These are phyloP conservation scores for Clinocottus analis DNA, from an alignment of 2,113 vertebrate species.

Conservation along the genomic window DNA sequence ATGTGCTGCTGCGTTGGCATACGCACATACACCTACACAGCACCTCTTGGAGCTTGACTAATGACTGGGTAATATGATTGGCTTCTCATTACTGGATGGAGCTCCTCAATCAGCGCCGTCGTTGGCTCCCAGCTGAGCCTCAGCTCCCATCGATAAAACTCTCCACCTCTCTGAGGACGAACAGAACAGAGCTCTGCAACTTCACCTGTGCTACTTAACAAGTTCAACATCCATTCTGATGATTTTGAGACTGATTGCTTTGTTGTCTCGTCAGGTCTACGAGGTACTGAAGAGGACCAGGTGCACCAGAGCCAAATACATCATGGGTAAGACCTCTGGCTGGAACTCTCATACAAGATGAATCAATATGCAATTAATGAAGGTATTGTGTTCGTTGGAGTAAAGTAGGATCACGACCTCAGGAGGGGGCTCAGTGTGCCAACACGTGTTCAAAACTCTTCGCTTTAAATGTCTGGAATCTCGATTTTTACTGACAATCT, in stretches of 20 bases:
- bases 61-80: conserved; percentile 35
- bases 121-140: background rate
- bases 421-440: background rate
- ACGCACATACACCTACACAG: conserved; percentile 22
- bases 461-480: too few relatives aligned
- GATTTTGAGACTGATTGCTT: background rate
- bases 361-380: conserved; percentile 24
- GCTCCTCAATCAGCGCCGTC: conserved; percentile 8
- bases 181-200: background rate
- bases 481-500: background rate
- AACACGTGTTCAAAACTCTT: background rate
- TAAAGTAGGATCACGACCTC: background rate
- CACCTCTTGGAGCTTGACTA: background rate
- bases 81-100: conserved; percentile 36
- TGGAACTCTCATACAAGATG: background rate
- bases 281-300: conserved; percentile 94
- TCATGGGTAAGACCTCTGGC: conserved; percentile 88
- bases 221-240: background rate
- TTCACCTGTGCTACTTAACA: background rate
- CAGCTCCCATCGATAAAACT: conserved; percentile 9
- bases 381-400: background rate
- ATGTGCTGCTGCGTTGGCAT: background rate
- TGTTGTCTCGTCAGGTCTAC: conserved; percentile 85
- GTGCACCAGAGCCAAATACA: conserved; percentile 89
- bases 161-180: background rate